phyloP scores from a whole-genome alignment of 2,888 invertebrate genomes.

The Chouioia cunea region DNA sequence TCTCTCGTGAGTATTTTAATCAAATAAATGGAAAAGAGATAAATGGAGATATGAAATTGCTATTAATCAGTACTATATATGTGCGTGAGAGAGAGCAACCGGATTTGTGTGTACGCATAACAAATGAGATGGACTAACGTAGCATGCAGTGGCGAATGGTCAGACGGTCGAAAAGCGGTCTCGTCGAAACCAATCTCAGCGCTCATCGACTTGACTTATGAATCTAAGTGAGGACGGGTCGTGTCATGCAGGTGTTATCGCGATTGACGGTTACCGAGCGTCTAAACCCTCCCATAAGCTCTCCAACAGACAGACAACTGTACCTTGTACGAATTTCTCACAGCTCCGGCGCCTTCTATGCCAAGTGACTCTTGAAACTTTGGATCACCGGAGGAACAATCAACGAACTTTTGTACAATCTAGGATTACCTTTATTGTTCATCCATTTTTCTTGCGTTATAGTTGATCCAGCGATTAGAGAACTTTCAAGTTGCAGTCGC shows the following conservation, averaged over 20 bases:
- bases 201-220: slow-evolving; percentile 36
- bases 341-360: background rate
- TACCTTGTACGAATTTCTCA: background rate
- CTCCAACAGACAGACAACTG: too few relatives aligned
- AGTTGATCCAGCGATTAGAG: too few relatives aligned
- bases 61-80: slow-evolving; percentile 13
- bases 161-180: slow-evolving; percentile 26
- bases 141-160: background rate
- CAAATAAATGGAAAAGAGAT: background rate
- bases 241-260: slow-evolving; percentile 27
- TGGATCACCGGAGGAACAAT: background rate
- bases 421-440: too few relatives aligned
- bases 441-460: too few relatives aligned
- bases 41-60: background rate
- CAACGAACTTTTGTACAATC: too few relatives aligned
- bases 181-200: slow-evolving; percentile 11
- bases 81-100: background rate
- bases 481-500: too few relatives aligned
- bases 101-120: background rate
- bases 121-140: slow-evolving; percentile 9
- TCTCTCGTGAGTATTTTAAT: background rate
- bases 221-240: slow-evolving; percentile 26
- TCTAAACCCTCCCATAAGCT: too few relatives aligned
- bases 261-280: slow-evolving; percentile 15
- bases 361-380: slow-evolving; percentile 2